phyloP scores from a whole-genome alignment of 2,797 vertebrate species.

The Hydrophis major region DNA sequence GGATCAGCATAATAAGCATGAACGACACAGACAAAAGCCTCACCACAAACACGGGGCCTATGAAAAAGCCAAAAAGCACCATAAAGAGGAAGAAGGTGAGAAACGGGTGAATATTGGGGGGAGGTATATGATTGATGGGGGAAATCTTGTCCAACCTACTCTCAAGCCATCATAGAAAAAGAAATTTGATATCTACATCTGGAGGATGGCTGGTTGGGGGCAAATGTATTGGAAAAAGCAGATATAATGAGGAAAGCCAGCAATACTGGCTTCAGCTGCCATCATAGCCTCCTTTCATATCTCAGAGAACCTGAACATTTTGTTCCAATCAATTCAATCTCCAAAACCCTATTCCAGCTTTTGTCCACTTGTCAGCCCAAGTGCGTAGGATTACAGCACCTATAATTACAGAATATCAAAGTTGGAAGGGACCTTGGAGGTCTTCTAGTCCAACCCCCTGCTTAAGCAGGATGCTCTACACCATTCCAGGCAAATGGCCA shows the following conservation, averaged over 20 bases:
- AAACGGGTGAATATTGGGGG: background rate
- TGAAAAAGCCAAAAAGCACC: background rate
- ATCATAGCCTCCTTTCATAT: background rate
- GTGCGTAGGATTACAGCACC: background rate
- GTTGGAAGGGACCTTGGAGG: background rate
- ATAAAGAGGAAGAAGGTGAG: constrained; percentile 14
- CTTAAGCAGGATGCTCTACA: background rate
- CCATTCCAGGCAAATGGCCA: background rate
- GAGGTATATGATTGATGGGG: background rate
- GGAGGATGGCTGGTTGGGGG: background rate
- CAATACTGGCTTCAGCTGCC: background rate
- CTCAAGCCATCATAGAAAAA: background rate
- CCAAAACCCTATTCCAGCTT: background rate
- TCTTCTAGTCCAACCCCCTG: background rate
- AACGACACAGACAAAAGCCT: background rate
- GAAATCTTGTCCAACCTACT: background rate
- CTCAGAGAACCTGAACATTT: background rate
- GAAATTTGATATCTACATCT: background rate
- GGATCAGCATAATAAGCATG: constrained; percentile 34
- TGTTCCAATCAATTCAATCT: background rate
- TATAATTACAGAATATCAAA: background rate
- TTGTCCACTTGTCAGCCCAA: background rate
- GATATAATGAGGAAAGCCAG: background rate
- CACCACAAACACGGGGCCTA: background rate
- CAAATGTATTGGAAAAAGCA: background rate